Evolutionary conservation across 1,140 invertebrate species (phyloP).

Genomic region (Goniozus legneri): DNA sequence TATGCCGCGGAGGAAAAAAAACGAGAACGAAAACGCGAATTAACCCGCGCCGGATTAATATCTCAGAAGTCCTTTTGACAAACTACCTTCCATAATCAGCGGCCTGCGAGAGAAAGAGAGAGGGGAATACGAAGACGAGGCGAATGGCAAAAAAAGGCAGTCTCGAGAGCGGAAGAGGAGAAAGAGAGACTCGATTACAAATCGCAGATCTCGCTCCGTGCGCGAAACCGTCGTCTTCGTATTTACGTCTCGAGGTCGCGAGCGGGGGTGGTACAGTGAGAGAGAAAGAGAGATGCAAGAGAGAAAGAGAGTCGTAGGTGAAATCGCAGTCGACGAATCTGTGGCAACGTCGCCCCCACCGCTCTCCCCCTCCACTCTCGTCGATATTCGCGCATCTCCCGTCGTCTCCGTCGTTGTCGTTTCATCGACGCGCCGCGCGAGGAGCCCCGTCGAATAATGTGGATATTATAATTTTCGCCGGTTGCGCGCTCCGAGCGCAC

Average conservation of each 20-base stretch:
- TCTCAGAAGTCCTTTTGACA: too few relatives aligned
- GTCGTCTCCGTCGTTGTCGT: too few relatives aligned
- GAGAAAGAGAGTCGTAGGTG: neutral
- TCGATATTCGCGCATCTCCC: neutral
- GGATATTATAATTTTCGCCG: conserved; percentile 45
- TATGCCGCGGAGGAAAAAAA: too few relatives aligned
- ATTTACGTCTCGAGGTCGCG: conserved; percentile 19
- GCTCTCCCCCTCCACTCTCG: conserved; percentile 1
- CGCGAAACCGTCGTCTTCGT: too few relatives aligned
- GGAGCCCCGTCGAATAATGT: conserved; percentile 14
- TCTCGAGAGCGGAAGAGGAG: neutral
- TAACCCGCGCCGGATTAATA: too few relatives aligned
- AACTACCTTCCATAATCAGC: too few relatives aligned
- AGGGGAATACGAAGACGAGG: neutral
- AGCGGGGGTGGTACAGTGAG: conserved; percentile 3
- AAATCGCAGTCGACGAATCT: conserved; percentile 22
- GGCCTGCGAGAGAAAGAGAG: neutral
- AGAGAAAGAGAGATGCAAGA: neutral
- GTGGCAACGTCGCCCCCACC: conserved; percentile 25
- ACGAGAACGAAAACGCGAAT: too few relatives aligned
- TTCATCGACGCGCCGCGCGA: too few relatives aligned
- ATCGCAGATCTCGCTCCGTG: too few relatives aligned
- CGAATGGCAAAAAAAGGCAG: neutral
- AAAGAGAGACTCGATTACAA: neutral
- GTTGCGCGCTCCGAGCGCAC: conserved; percentile 35